Evolutionary conservation across 2,113 vertebrate species (phyloP).

Genomic region (Caranx melampygus): DNA sequence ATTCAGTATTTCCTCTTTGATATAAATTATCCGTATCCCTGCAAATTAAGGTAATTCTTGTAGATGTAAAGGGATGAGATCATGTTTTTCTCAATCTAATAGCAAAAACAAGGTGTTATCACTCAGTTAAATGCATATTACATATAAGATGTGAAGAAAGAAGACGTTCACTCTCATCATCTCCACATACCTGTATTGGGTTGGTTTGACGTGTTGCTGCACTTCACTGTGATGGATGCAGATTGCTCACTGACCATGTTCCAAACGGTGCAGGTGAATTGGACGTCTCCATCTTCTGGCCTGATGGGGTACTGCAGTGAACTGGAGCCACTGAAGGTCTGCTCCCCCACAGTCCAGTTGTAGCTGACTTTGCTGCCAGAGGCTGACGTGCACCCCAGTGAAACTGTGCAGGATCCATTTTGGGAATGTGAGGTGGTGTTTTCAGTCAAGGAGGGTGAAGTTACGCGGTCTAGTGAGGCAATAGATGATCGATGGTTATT

Average conservation of each 20-base stretch:
- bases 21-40: too few species aligned
- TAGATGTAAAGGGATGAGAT: too few species aligned
- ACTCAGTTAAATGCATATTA: too few species aligned
- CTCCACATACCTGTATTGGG: not conserved
- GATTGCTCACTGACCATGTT: not conserved
- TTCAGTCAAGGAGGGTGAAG: not conserved
- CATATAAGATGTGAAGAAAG: too few species aligned
- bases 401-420: slow-evolving; percentile 35
- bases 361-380: not conserved
- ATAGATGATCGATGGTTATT: too few species aligned
- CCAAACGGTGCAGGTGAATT: slow-evolving; percentile 51
- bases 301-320: not conserved
- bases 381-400: slow-evolving; percentile 32
- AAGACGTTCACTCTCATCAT: not conserved
- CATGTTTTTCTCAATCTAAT: too few species aligned
- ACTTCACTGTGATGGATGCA: not conserved
- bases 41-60: too few species aligned
- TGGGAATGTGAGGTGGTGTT: fast-evolving
- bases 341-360: slow-evolving; percentile 42
- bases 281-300: slow-evolving; percentile 6
- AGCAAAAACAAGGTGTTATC: too few species aligned
- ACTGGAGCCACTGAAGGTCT: not conserved
- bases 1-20: too few species aligned
- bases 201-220: not conserved
- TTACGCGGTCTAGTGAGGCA: slow-evolving; percentile 46